Conservation (phyloP, 2,113 vertebrate species). For the Gopherus evgoodei region DNA sequence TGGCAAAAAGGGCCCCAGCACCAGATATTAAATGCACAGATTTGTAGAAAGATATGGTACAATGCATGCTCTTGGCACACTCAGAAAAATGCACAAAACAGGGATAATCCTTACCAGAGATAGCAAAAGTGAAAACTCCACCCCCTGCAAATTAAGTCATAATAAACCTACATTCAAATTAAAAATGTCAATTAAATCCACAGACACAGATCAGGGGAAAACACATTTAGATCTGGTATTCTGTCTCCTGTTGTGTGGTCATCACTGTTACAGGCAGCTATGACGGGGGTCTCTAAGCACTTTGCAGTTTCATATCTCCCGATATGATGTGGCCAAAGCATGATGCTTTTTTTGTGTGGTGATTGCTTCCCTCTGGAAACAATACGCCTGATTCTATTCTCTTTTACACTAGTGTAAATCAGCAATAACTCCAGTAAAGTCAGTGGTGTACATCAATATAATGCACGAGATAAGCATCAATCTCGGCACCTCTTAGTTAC, state of each 20-base stretch:
- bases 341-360: not conserved
- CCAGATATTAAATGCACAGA: not conserved
- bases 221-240: not conserved
- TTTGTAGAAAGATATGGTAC: not conserved
- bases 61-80: not conserved
- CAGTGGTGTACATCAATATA: not conserved
- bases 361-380: not conserved
- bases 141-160: not conserved
- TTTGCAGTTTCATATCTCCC: not conserved
- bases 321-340: not conserved
- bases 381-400: rapidly evolving
- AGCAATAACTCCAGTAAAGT: not conserved
- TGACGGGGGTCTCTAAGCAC: not conserved
- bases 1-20: not conserved
- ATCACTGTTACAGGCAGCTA: not conserved
- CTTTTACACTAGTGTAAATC: not conserved
- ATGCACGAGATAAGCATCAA: conserved; percentile 2
- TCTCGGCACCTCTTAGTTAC: not conserved
- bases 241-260: rapidly evolving
- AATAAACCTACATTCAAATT: not conserved
- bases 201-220: not conserved
- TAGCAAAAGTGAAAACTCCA: not conserved
- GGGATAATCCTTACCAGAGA: rapidly evolving
- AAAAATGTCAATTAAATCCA: not conserved
- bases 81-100: not conserved